Evolutionary conservation across 1,140 invertebrate species (phyloP).

Genomic region (Mesaphorura yosii): DNA sequence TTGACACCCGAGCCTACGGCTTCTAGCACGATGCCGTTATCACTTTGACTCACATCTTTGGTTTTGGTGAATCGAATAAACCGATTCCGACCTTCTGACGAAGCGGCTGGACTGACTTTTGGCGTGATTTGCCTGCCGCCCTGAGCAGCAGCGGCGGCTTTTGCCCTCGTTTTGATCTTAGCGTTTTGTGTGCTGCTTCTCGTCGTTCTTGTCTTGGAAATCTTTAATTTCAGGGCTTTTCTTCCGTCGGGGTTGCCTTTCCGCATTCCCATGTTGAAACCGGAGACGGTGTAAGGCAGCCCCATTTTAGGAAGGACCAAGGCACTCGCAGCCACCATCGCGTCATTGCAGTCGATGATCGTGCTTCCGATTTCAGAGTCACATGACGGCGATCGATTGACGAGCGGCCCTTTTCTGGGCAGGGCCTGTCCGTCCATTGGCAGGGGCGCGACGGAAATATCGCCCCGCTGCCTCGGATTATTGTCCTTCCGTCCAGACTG

Average conservation of each 20-base stretch:
- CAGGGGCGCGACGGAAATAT: not conserved
- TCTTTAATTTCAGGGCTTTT: conserved; percentile 2
- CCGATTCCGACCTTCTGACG: conserved; percentile 21
- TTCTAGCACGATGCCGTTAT: no score
- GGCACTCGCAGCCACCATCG: conserved; percentile 25
- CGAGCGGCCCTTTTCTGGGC: no score
- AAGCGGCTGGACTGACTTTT: conserved; percentile 7
- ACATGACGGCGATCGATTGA: not conserved
- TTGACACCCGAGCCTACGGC: conserved; percentile 3
- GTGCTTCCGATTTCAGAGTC: conserved; percentile 8
- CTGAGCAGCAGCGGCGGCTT: not conserved
- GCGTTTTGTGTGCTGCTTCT: conserved; percentile 6
- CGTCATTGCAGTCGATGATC: conserved; percentile 23
- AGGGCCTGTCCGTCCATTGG: not conserved
- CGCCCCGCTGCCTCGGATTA: not conserved
- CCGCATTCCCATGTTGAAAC: conserved; percentile 14
- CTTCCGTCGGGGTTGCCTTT: conserved; percentile 2
- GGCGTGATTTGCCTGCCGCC: not conserved
- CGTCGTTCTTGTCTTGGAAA: conserved; percentile 6
- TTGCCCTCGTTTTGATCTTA: not conserved
- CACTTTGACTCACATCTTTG: conserved; percentile 16
- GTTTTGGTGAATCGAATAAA: conserved; percentile 6
- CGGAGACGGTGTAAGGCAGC: not conserved
- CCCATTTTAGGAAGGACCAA: conserved; percentile 10
- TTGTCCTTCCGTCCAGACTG: not conserved